Conservation (phyloP, 1,140 invertebrate genomes). For the Tigriopus japonicus region DNA sequence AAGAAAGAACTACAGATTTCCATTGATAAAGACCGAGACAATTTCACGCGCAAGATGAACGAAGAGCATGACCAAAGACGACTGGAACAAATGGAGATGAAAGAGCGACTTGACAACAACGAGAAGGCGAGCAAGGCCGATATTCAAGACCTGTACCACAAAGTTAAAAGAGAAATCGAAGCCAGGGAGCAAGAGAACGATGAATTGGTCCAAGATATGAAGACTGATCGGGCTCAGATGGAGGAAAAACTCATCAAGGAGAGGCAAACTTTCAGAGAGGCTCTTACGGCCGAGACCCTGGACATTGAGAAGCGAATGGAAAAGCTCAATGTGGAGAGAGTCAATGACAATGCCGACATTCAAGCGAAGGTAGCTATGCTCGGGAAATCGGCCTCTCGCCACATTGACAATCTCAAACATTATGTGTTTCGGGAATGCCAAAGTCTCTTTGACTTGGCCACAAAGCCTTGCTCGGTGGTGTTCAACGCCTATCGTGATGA, state of each 20-base stretch:
- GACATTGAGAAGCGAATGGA: slow-evolving; percentile 2
- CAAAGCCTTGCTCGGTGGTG: slow-evolving; percentile 11
- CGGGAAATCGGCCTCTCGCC: slow-evolving; percentile 10
- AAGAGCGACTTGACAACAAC: slow-evolving; percentile 3
- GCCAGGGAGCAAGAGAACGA: not conserved
- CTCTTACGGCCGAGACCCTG: not conserved
- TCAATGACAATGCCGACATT: slow-evolving; percentile 6
- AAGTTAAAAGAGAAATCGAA: slow-evolving; percentile 2
- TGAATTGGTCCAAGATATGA: not conserved
- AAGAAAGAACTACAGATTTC: slow-evolving; percentile 6
- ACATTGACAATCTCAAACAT: slow-evolving; percentile 1
- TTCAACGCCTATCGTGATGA: slow-evolving; percentile 9
- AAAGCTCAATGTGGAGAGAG: slow-evolving; percentile 1
- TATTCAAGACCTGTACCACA: slow-evolving; percentile 1
- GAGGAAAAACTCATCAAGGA: slow-evolving; percentile 12
- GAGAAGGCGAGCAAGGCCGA: slow-evolving; percentile 2
- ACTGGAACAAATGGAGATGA: slow-evolving; percentile 8
- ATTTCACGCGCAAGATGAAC: slow-evolving; percentile 2
- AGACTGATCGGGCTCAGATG: not conserved
- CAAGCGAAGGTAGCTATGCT: slow-evolving; percentile 6
- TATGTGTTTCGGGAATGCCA: not conserved
- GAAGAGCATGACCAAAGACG: slow-evolving; percentile 7
- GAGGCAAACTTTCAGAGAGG: not conserved
- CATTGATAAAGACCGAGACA: slow-evolving; percentile 8
- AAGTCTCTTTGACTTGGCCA: slow-evolving; percentile 5